A percentile compares a stretch with the other conserved stretches of the same genome.
Evolutionary conservation across 2,113 vertebrate species (phyloP).

Genomic region (zebrafish (Danio rerio)): GRCz12tu NC_133199.1:45292001-45292500

Average conservation of each 20-base stretch:
- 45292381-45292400: too few relatives aligned
- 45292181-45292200: conserved; percentile 40
- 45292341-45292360: conserved; percentile 53
- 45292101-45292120: conserved; percentile 43
- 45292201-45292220: conserved; percentile 32
- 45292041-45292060: conserved; percentile 43
- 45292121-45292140: conserved; percentile 26
- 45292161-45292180: conserved; percentile 59
- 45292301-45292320: conserved; percentile 44
- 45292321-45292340: conserved; percentile 54
- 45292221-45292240: conserved; percentile 46
- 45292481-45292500: too few relatives aligned
- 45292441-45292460: too few relatives aligned
- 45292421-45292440: too few relatives aligned
- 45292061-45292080: conserved; percentile 46
- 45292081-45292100: conserved; percentile 48
- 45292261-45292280: conserved; percentile 57
- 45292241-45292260: conserved; percentile 40
- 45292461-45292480: too few relatives aligned
- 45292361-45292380: conserved; percentile 22
- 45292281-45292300: conserved; percentile 44
- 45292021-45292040: conserved; percentile 57
- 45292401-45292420: too few relatives aligned
- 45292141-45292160: conserved; percentile 38
- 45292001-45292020: conserved; percentile 1